Percentiles rank a stretch among this genome's conserved stretches.
These are phyloP conservation scores for Nilaparvata lugens DNA, from an alignment of 1,140 invertebrate species.

Conservation along the genomic window DNA sequence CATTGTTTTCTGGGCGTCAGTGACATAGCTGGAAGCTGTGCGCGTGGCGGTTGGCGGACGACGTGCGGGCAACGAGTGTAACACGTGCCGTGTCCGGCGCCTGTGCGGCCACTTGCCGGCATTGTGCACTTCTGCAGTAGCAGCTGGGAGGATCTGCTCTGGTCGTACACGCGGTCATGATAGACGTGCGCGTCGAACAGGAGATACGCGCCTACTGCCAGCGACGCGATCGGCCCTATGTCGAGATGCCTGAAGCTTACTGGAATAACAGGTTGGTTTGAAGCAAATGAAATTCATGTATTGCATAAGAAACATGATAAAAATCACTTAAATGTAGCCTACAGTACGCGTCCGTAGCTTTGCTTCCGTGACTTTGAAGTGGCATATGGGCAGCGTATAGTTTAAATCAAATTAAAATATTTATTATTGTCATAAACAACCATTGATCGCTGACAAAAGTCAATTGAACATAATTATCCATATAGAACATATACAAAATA, in stretches of 20 bases:
- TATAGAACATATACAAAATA: too few species aligned
- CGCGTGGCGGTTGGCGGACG: constrained; percentile 61
- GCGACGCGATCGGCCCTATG: constrained; percentile 37
- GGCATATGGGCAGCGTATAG: too few species aligned
- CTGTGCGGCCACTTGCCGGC: constrained; percentile 76
- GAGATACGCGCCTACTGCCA: constrained; percentile 50
- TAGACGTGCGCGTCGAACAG: constrained; percentile 76
- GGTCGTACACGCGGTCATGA: constrained; percentile 77
- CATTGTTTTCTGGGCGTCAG: constrained; percentile 40
- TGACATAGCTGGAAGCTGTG: constrained; percentile 86
- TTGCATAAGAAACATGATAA: too few species aligned
- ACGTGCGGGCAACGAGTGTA: constrained; percentile 33
- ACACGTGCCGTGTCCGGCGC: constrained; percentile 60
- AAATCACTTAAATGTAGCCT: too few species aligned
- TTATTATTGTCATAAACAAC: too few species aligned
- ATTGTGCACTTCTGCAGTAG: constrained; percentile 56
- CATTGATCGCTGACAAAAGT: too few species aligned
- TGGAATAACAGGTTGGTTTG: constrained; percentile 58
- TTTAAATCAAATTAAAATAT: too few species aligned
- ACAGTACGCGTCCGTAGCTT: too few species aligned
- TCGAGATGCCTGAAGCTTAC: constrained; percentile 59
- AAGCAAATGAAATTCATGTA: too few species aligned
- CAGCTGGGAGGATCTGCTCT: constrained; percentile 83
- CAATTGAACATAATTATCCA: too few species aligned
- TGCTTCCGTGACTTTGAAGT: too few species aligned